Evolutionary conservation across 2,113 vertebrate species (phyloP).

Genomic region (Pseudopipra pipra): DNA sequence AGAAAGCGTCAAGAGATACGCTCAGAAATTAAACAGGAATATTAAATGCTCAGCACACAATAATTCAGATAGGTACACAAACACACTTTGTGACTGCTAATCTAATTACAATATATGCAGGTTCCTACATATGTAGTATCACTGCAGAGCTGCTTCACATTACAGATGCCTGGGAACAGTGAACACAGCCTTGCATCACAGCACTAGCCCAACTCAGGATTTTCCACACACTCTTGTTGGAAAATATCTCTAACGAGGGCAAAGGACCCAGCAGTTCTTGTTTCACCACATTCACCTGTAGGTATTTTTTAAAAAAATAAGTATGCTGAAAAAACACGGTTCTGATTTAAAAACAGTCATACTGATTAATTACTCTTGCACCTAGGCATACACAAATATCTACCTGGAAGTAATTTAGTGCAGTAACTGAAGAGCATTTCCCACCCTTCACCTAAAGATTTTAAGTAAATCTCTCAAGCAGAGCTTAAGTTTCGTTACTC

Average conservation of each 20-base stretch:
- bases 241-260: not conserved
- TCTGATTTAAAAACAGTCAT: not conserved
- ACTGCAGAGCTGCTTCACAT: not conserved
- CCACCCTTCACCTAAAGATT: not conserved
- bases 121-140: not conserved
- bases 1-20: not conserved
- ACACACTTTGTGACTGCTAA: not conserved
- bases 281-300: not conserved
- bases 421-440: not conserved
- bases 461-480: not conserved
- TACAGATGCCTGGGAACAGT: not conserved
- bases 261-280: not conserved
- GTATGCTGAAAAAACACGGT: not conserved
- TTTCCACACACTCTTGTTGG: not conserved
- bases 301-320: not conserved
- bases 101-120: not conserved
- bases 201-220: not conserved
- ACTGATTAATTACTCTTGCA: not conserved
- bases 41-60: not conserved
- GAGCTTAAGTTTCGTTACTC: not conserved
- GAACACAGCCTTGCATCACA: not conserved
- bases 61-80: not conserved
- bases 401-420: not conserved
- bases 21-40: not conserved
- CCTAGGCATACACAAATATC: not conserved